Evolutionary conservation across 2,888 invertebrate species (phyloP), one percentile per base, ranked within the genome.

Genomic region (Spisula solida): DNA sequence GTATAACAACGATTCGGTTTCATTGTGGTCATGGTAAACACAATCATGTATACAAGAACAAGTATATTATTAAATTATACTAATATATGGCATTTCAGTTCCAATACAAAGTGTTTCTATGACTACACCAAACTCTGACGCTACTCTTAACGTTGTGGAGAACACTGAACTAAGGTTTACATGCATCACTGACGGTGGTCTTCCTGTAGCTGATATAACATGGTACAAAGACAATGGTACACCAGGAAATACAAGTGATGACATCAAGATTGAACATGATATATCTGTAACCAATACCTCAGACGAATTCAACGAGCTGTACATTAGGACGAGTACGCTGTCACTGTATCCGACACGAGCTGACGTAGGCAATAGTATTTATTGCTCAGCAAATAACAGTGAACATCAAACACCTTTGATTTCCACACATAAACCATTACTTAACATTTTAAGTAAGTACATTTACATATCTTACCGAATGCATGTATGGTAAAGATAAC

Each of bases 211-310:
- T 82, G 29, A 25, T 34, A 55, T 82, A 1, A 25, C 20, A 18
- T 82, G 82, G 82, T 82, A 60, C 29, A 82, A 56, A 20, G 82
- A 82, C 55, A 18, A 82, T 18, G 56, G 56, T 56, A 82, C 60
- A 18, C 60, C 60, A 1, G 5, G 18, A 60, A 60, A 0, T 6
- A 41, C 20, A 0, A 41, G 20, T 34, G 41, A 82, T 34, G 82
- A 60, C 25, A 8, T 16, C 5, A 20, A 31, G 20, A 82, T 82
- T 25, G n/a, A 16, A n/a, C 31, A 18, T 5, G n/a, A 51, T 51
- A 47, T 48, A 29, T 25, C 55, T 55, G 47, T 25, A 55, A 29
- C 56, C 4, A 18, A 55, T 6, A 29, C 4, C 0, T 12, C 29
- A 29, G 20, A 55, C 10, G 8, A 2, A 41, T 41, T 41, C 41